Evolutionary conservation across 2,797 vertebrate species (phyloP).

Genomic region (Hippoglossus hippoglossus): DNA sequence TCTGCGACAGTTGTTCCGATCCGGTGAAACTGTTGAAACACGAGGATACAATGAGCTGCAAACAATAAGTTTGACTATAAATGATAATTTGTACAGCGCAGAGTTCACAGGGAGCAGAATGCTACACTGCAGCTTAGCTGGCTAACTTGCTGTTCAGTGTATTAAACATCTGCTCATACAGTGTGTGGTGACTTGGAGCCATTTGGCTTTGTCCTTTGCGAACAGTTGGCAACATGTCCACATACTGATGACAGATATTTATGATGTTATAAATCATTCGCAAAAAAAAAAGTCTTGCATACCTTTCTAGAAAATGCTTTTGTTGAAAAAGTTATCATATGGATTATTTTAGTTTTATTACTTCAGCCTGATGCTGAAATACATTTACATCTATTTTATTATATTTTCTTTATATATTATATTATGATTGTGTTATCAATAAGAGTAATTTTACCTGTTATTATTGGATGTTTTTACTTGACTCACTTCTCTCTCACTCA

Average conservation of each 20-base stretch:
- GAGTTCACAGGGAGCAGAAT: conserved; percentile 16
- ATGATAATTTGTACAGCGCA: background rate
- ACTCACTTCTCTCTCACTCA: too few relatives aligned
- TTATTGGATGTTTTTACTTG: too few relatives aligned
- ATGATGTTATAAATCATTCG: background rate
- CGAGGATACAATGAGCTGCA: background rate
- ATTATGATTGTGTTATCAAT: background rate
- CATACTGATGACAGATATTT: conserved; percentile 1
- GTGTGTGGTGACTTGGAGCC: conserved; percentile 17
- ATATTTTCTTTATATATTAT: background rate
- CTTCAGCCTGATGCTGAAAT: background rate
- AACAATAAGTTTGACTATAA: too few relatives aligned
- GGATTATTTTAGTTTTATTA: background rate
- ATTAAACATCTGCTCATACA: conserved; percentile 30
- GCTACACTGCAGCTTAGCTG: conserved; percentile 1
- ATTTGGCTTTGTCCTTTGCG: conserved; percentile 1
- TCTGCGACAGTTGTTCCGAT: conserved; percentile 5
- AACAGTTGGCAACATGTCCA: conserved; percentile 14
- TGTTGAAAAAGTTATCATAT: background rate
- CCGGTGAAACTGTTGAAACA: background rate
- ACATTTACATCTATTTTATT: background rate
- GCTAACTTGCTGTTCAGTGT: conserved; percentile 13
- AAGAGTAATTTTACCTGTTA: background rate
- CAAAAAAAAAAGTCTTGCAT: background rate
- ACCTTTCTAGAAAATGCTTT: background rate